Evolutionary conservation across 2,888 invertebrate species (phyloP).

Genomic region (Luperina nickerlii): DNA sequence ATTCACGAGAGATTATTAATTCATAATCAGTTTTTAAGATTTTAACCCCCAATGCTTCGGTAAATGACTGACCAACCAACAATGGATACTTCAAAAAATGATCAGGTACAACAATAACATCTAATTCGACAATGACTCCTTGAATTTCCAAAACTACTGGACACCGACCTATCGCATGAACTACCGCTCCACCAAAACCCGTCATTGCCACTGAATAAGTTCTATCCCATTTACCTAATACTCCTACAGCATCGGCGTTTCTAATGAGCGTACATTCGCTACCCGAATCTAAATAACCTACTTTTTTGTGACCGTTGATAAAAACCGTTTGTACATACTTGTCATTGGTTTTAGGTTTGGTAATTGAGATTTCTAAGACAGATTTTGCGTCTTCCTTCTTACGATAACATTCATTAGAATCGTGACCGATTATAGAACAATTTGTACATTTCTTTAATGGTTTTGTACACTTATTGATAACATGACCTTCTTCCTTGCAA

Average conservation of each 20-base stretch:
- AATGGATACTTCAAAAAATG: background rate
- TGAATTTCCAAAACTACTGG: conserved; percentile 1
- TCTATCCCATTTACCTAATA: background rate
- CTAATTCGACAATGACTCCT: background rate
- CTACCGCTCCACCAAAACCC: background rate
- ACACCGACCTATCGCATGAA: background rate
- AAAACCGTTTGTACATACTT: no score
- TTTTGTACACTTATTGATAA: no score
- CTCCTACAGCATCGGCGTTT: background rate
- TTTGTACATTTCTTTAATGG: no score
- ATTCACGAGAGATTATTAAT: background rate
- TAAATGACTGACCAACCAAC: background rate
- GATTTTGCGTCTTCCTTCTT: no score
- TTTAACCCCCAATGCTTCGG: background rate
- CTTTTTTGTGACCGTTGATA: no score
- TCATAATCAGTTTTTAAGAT: background rate
- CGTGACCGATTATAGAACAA: no score
- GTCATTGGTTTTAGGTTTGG: no score
- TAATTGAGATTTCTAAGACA: no score
- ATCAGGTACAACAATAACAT: background rate
- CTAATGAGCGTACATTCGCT: no score
- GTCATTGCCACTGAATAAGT: conserved; percentile 1
- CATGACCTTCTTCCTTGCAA: no score
- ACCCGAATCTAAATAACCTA: no score
- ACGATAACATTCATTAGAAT: no score